Evolutionary conservation across 2,888 invertebrate genomes (phyloP), one percentile per base, ranked within the genome.

Genomic region (Beris chalybata): DNA sequence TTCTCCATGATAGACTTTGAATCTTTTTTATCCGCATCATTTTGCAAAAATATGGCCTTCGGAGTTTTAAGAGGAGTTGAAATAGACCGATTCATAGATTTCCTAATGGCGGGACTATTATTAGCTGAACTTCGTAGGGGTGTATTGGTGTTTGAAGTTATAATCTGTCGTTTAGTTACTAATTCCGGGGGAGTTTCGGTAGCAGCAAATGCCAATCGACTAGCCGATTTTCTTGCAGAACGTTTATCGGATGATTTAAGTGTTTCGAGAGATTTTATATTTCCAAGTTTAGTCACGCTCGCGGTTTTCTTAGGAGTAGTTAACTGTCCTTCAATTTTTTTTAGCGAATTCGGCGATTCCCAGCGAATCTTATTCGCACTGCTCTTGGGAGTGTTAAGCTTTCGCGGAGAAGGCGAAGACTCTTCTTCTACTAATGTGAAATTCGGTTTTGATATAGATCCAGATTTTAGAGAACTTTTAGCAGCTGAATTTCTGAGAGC

Each of bases 401-500:
- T 48, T 15, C 48, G 9, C 6, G 12, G n/a, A 6, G 13, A n/a
- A 6, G 9, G 7, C 1, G 38, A 9, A 5, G 38, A 38, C 9
- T 38, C 38, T 38, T 38, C 38, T 1, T 2, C 2, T 38, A 38
- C 38, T 38, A 7, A 7, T 38, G 38, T 7, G 9, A 38, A 38
- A 7, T 5, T 38, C 7, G 5, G 38, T 7, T 38, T 38, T 1
- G 38, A 9, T 9, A 5, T 38, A 38, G 7, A 5, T 1, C 38
- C 38, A 38, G 38, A 38, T 53, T 59, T 66, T n/a, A 15, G 29
- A 11, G 9, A 15, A 11, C 43, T 31, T 4, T 47, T 66, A 2
- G n/a, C 31, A 1, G 65, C 48, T 7, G 68, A 66, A 50, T 70
- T 66, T 44, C 59, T 66, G 6, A 66, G 45, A 13, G 59, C 65